A percentile compares a stretch with the other conserved stretches of the same genome.
phyloP scores from a whole-genome alignment of 2,888 invertebrate species.

The Phyllotreta cruciferae region DNA sequence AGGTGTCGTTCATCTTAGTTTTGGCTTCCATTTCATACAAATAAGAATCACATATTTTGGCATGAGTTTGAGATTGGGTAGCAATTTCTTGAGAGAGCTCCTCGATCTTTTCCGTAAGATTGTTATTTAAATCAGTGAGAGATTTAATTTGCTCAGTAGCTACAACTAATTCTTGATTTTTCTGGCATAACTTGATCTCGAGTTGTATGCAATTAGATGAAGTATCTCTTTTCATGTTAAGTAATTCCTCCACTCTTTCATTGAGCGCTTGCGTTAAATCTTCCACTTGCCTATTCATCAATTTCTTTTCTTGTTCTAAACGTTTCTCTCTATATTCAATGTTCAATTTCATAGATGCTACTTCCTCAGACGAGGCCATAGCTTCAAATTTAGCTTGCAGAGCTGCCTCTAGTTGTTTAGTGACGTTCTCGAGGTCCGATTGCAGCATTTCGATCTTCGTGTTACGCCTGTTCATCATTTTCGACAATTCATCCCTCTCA shows the following conservation, averaged over 20 bases:
- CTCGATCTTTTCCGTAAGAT: conserved; percentile 72
- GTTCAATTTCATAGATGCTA: conserved; percentile 79
- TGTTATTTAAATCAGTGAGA: conserved; percentile 73
- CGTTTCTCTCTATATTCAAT: conserved; percentile 84
- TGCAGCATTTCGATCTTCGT: conserved; percentile 76
- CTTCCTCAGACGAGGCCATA: conserved; percentile 78
- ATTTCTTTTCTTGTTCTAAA: conserved; percentile 80
- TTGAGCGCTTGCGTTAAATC: conserved; percentile 79
- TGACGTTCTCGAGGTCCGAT: conserved; percentile 71
- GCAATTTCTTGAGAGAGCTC: conserved; percentile 73
- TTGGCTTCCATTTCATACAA: conserved; percentile 87
- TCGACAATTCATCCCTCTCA: conserved; percentile 76
- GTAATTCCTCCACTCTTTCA: conserved; percentile 78
- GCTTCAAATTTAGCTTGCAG: conserved; percentile 81
- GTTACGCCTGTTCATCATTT: conserved; percentile 75
- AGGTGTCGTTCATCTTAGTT: conserved; percentile 81
- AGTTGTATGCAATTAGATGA: conserved; percentile 69
- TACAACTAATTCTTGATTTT: conserved; percentile 79
- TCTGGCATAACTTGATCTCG: conserved; percentile 79
- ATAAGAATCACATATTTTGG: conserved; percentile 70
- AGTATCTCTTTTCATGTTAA: conserved; percentile 78
- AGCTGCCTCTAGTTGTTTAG: conserved; percentile 77
- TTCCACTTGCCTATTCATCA: conserved; percentile 80
- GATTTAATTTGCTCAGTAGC: conserved; percentile 73
- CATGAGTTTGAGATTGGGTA: conserved; percentile 70